Percentiles rank a stretch among this genome's conserved stretches.
Evolutionary conservation across 1,140 invertebrate species (phyloP).

Genomic region (Lerema accius): DNA sequence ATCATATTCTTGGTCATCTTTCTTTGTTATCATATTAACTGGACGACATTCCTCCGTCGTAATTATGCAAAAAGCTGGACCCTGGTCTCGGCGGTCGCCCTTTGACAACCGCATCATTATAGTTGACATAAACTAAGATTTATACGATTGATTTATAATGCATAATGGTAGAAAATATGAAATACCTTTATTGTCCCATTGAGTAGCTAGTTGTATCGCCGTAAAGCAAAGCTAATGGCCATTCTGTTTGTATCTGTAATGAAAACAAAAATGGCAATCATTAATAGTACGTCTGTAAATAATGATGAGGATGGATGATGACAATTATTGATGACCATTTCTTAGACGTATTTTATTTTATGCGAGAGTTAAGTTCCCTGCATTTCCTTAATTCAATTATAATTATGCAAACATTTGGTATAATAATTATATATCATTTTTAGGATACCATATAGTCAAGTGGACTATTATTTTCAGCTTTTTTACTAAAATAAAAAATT

Average conservation of each 20-base stretch:
- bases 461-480: too few species aligned
- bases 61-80: constrained; percentile 82
- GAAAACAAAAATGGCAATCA: constrained; percentile 23
- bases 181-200: constrained; percentile 48
- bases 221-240: constrained; percentile 22
- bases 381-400: too few species aligned
- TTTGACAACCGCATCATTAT: constrained; percentile 79
- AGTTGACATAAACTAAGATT: constrained; percentile 79
- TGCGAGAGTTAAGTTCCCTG: too few species aligned
- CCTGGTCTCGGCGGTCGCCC: constrained; percentile 66
- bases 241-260: constrained; percentile 18
- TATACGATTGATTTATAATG: constrained; percentile 75
- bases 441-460: too few species aligned
- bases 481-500: too few species aligned
- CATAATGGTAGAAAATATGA: constrained; percentile 66
- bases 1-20: constrained; percentile 76
- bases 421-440: too few species aligned
- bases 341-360: too few species aligned
- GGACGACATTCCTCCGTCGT: constrained; percentile 73
- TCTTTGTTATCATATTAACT: constrained; percentile 80
- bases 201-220: constrained; percentile 12
- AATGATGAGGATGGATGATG: too few species aligned
- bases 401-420: too few species aligned
- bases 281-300: constrained; percentile 1
- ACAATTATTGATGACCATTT: too few species aligned